Percentiles rank a stretch among this genome's conserved stretches.
Evolutionary conservation across 2,797 vertebrate species (phyloP).

Genomic region (Rhinella marina): DNA sequence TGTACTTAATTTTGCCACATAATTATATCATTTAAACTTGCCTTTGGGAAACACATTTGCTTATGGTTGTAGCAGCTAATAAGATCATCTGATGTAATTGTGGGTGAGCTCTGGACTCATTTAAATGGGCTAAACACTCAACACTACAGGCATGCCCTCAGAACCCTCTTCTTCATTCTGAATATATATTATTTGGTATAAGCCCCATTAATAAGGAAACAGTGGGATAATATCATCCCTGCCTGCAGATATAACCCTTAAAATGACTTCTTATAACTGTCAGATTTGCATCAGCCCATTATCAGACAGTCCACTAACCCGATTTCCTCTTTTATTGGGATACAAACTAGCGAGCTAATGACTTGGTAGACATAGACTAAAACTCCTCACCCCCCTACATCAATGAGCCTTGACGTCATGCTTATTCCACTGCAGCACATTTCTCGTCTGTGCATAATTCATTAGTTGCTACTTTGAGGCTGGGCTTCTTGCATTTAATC

Average conservation of each 20-base stretch:
- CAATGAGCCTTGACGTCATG: slow-evolving; percentile 1
- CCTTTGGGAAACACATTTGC: slow-evolving; percentile 6
- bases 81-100: neutral
- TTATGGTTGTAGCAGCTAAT: neutral
- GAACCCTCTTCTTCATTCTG: neutral
- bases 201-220: slow-evolving; percentile 11
- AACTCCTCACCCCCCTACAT: neutral
- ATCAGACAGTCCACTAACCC: neutral
- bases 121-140: neutral
- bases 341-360: neutral
- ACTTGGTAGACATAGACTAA: neutral
- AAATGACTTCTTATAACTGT: neutral
- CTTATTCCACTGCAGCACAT: slow-evolving; percentile 8
- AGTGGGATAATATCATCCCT: neutral
- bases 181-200: neutral
- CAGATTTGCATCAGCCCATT: neutral
- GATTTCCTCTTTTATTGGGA: neutral
- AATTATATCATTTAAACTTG: neutral
- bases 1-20: neutral
- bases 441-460: slow-evolving; percentile 20
- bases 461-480: slow-evolving; percentile 5
- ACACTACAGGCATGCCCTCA: neutral
- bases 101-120: neutral
- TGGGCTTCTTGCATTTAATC: slow-evolving; percentile 38
- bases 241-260: neutral